These are phyloP conservation scores for Ornithoptera alexandrae DNA, from an alignment of 2,888 invertebrate genomes.

Conservation along the genomic window DNA sequence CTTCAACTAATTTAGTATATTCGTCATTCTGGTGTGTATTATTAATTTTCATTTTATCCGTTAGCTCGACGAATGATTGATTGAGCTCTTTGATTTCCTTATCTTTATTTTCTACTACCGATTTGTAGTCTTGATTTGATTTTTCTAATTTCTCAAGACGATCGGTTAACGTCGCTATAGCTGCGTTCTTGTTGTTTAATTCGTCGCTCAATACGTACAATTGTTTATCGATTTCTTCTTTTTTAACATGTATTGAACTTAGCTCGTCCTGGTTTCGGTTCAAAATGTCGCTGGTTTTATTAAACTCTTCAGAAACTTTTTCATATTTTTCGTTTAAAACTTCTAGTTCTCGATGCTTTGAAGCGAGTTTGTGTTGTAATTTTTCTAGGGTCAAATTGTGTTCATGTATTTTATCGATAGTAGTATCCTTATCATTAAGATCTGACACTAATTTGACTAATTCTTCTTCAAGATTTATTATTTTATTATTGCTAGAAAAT, in stretches of 20 bases:
- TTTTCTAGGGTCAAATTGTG: conserved; percentile 45
- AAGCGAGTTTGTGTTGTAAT: conserved; percentile 45
- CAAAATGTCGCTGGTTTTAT: conserved; percentile 39
- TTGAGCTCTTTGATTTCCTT: conserved; percentile 65
- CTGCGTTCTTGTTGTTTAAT: conserved; percentile 47
- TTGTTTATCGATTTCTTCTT: conserved; percentile 54
- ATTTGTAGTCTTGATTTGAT: conserved; percentile 42
- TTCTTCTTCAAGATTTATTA: conserved; percentile 62
- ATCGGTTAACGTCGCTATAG: conserved; percentile 47
- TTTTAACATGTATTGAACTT: conserved; percentile 48
- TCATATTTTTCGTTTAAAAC: conserved; percentile 47
- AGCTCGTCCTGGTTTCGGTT: conserved; percentile 51
- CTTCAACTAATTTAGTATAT: conserved; percentile 51
- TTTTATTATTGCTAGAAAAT: conserved; percentile 54
- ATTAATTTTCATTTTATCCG: conserved; percentile 54
- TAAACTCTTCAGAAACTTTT: conserved; percentile 43
- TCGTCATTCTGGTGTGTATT: conserved; percentile 54
- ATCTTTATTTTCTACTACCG: conserved; percentile 49
- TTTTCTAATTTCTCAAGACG: conserved; percentile 47
- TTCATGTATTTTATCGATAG: conserved; percentile 53
- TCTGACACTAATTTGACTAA: conserved; percentile 57
- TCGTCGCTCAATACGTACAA: conserved; percentile 51
- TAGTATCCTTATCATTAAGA: conserved; percentile 65
- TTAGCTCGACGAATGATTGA: conserved; percentile 57
- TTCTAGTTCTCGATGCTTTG: conserved; percentile 57